Base-by-base conservation (phyloP, 2,113 vertebrate species). In the Clarias magur region DNA sequence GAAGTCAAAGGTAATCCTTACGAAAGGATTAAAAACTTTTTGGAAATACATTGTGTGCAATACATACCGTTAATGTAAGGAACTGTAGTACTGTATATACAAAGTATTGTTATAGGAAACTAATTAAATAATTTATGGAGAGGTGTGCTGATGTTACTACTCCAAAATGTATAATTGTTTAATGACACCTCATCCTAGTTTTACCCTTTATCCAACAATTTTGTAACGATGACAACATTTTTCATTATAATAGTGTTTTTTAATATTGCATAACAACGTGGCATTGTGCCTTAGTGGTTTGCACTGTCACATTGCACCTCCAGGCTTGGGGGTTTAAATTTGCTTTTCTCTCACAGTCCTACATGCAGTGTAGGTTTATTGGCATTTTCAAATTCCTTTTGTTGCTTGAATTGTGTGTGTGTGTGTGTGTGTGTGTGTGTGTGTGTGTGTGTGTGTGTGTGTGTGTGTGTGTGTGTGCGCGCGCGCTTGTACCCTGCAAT, bases 1-100 rank as follows among this genome's bases (percentile, higher is more conserved):
- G 94, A 92, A 62, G 92, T 99, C 76, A 94, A 92, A 94, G 97
- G 98, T 98, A 92, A 93, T 84, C 53, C 8, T 67, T 85, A 65
- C 48, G 4, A 82, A 2, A 59, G 16, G 16, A n/a, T n/a, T n/a
- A n/a, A n/a, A n/a, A n/a, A n/a, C n/a, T n/a, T n/a, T n/a, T n/a
- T 30, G 17, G 21, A 30, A 59, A 21, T 57, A 27, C 53, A 79
- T 7, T 9, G 48, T 48, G 48, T 48, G 48, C 48, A 48, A 7
- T 48, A 48, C 48, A 48, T 75, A 25, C 38, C 5, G 10, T 53
- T 73, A 13, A 75, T 25, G 3, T 75, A 48, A 48, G 38, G 10
- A 73, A 42, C 42, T 42, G 11, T 7, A 48, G 8, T 59, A 59
- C 15, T 5, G 4, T 59, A 3, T 42, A 42, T 42, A 11, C 38